These are phyloP conservation scores for Steatornis caripensis DNA, from an alignment of 2,113 vertebrate species.

Conservation along the genomic window DNA sequence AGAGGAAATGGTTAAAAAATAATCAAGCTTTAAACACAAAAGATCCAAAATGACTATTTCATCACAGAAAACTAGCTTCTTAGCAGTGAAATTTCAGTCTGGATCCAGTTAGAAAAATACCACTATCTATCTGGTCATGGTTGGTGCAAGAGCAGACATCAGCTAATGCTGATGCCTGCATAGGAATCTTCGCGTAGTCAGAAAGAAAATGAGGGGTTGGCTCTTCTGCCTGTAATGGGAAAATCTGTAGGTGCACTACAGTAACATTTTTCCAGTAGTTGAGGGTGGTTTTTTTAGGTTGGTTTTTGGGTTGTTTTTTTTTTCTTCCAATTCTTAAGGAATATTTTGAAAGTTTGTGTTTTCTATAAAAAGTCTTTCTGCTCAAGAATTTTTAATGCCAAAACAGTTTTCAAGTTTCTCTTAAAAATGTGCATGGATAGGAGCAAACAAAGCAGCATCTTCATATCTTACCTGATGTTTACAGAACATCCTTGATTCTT, in stretches of 20 bases:
- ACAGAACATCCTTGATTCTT: neutral
- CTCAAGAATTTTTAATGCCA: neutral
- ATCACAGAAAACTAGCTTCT: neutral
- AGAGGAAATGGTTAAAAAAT: neutral
- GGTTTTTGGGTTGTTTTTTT: neutral
- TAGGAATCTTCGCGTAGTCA: neutral
- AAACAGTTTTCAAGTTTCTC: neutral
- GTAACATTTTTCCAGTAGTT: neutral
- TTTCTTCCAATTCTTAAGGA: neutral
- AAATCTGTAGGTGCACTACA: neutral
- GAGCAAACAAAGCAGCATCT: neutral
- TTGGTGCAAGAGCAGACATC: neutral
- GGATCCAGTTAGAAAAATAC: neutral
- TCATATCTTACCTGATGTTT: neutral
- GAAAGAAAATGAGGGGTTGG: neutral
- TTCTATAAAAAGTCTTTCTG: neutral
- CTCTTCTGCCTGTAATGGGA: neutral
- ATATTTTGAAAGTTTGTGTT: neutral
- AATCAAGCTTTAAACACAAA: neutral
- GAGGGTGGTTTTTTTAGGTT: too few species aligned
- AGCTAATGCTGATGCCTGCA: neutral
- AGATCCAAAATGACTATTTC: neutral
- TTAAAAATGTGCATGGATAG: neutral
- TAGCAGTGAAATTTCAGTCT: neutral
- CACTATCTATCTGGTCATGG: rapidly evolving